Percentiles rank a stretch among this genome's conserved stretches.
These are phyloP conservation scores for Zygaena filipendulae DNA, from an alignment of 2,888 invertebrate species.

Conservation along the genomic window DNA sequence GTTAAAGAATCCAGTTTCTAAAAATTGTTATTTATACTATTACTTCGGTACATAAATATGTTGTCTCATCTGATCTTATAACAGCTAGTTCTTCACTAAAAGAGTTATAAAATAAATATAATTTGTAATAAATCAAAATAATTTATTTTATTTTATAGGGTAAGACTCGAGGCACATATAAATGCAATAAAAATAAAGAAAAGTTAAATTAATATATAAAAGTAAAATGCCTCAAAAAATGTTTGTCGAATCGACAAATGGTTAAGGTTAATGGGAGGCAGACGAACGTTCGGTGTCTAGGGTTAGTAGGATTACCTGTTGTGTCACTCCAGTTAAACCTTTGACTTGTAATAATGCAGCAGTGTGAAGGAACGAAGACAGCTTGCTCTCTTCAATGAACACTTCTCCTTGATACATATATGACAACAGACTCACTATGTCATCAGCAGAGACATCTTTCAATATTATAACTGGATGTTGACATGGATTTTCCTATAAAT, in stretches of 20 bases:
- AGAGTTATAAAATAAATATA: background rate
- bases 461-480: slow-evolving; percentile 79
- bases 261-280: too few species aligned
- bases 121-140: background rate
- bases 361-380: slow-evolving; percentile 73
- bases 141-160: background rate
- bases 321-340: slow-evolving; percentile 70
- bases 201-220: background rate
- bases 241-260: too few species aligned
- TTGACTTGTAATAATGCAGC: slow-evolving; percentile 75
- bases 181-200: background rate
- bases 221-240: background rate
- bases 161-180: background rate
- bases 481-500: slow-evolving; percentile 75
- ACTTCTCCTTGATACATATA: slow-evolving; percentile 82
- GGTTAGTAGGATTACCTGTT: slow-evolving; percentile 34
- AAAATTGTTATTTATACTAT: background rate
- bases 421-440: slow-evolving; percentile 73
- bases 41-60: background rate
- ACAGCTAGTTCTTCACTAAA: background rate
- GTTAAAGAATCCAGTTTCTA: too few species aligned
- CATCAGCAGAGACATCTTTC: slow-evolving; percentile 74
- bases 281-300: background rate
- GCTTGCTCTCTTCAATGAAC: slow-evolving; percentile 73
- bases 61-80: background rate